Base-by-base conservation (phyloP, 2,113 vertebrate species). In the Agelaius tricolor region DNA sequence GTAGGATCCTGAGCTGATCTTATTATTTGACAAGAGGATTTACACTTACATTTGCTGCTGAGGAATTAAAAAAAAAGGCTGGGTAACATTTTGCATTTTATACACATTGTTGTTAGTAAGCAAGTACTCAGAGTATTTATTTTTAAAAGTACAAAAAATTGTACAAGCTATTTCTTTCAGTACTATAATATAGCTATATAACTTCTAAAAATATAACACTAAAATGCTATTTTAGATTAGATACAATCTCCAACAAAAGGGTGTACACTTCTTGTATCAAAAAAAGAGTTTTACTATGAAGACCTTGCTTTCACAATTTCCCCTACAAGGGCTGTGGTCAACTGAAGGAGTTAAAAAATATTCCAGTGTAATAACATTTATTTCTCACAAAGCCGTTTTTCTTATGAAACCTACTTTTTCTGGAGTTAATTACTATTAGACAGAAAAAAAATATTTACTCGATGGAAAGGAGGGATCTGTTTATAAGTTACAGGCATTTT, bases 401-500 rank as follows among this genome's bases (percentile, higher is more conserved):
- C 9, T 26, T 26, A 37, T 1, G 19, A 61, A 77, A 9, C 1
- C 15, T 63, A 17, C 9, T 5, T 30, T 69, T 78, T 74, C 57
- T 39, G 6, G 8, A 15, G 1, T 33, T 2, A 86, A 47, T 65
- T 65, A 68, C 3, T 39, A 27, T 65, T 63, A 82, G 18, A 65
- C 0, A 0, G 14, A 26, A 61, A n/a, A 0, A 0, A 35, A 21
- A 31, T 12, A 67, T 13, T 27, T 22, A 27, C 27, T 68, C 41
- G 30, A 44, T 27, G 46, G 10, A 6, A 8, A 13, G 4, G 4
- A 55, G 1, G 1, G 1, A 4, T 55, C 9, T 88, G 11, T 19
- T 75, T 75, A 14, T 33, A 58, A 37, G 2, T 72, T 55, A 12
- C 17, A 55, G 14, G 1, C 2, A 49, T 66, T 92, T 61, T 54